Conservation (phyloP, 2,113 vertebrate genomes). For the Orycteropus afer region DNA sequence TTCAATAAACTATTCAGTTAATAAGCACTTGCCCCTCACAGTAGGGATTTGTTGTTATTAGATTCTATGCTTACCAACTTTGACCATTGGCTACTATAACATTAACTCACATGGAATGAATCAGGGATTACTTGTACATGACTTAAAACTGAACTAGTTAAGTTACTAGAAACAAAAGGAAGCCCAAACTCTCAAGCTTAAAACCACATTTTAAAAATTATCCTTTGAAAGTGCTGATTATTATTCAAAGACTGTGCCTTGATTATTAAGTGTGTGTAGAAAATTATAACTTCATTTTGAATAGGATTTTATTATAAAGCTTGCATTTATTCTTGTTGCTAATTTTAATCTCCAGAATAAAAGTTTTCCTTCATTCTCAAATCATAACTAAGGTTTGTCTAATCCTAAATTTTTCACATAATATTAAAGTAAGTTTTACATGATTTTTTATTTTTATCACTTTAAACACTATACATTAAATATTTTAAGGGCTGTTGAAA, state of each 20-base stretch:
- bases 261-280: constrained; percentile 39
- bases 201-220: constrained; percentile 17
- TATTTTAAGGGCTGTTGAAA: not conserved
- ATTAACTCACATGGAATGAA: not conserved
- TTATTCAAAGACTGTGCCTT: constrained; percentile 19
- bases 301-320: constrained; percentile 34
- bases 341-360: constrained; percentile 31
- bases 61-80: not conserved
- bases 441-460: not conserved
- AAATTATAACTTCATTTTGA: constrained; percentile 62
- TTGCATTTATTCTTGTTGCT: constrained; percentile 44
- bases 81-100: not conserved
- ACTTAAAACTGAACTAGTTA: not conserved
- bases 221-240: constrained; percentile 34
- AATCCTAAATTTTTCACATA: not conserved
- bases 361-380: constrained; percentile 20
- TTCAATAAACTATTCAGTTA: not conserved
- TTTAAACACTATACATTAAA: constrained; percentile 23
- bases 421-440: not conserved
- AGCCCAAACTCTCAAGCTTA: not conserved
- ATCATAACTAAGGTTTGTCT: not conserved
- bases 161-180: not conserved
- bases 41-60: constrained; percentile 14
- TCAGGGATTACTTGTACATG: not conserved
- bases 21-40: not conserved